A percentile compares a stretch with the other conserved stretches of the same genome.
These are phyloP conservation scores for Callipepla californica DNA, from an alignment of 2,113 vertebrate genomes.

Conservation along the genomic window DNA sequence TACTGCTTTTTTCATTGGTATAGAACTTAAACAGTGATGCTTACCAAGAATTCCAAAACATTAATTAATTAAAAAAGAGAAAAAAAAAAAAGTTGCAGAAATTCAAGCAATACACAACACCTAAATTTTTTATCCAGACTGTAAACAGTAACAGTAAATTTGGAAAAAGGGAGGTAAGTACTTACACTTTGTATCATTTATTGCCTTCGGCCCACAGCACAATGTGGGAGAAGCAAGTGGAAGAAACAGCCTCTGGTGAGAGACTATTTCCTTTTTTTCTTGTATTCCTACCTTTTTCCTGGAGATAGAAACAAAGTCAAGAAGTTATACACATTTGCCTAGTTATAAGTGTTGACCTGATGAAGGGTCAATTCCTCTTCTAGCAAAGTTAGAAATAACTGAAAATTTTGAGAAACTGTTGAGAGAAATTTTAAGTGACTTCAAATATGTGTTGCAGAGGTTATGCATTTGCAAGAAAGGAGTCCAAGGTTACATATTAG, in stretches of 20 bases:
- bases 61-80: neutral
- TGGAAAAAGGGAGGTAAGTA: neutral
- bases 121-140: neutral
- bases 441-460: neutral
- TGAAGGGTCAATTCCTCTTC: neutral
- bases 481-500: neutral
- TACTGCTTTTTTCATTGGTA: neutral
- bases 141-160: neutral
- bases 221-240: neutral
- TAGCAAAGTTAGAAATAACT: neutral
- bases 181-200: neutral
- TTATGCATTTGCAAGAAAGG: neutral
- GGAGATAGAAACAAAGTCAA: neutral
- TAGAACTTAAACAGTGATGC: neutral
- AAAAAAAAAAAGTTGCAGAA: neutral
- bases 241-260: neutral
- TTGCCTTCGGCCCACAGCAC: neutral
- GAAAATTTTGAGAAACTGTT: neutral
- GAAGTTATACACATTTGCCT: neutral
- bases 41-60: neutral
- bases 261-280: neutral
- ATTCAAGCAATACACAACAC: neutral
- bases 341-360: too few species aligned
- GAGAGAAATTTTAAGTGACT: neutral
- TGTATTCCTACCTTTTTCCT: neutral